Percentiles rank a stretch among this genome's conserved stretches.
Conservation (phyloP, 2,797 vertebrate species). For the Lagorchestes hirsutus region DNA sequence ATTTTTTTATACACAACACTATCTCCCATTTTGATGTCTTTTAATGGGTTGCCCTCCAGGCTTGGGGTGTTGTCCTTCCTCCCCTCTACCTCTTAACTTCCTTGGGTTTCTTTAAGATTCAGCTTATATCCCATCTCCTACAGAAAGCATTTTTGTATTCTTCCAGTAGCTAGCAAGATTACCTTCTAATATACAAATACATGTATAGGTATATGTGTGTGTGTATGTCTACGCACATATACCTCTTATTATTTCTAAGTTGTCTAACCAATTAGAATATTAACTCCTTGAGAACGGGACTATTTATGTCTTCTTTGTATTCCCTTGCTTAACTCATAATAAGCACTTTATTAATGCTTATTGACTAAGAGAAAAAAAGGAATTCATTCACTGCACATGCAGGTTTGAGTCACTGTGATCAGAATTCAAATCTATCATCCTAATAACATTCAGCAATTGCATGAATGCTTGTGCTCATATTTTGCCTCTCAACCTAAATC, state of each 20-base stretch:
- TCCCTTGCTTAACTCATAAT: too few relatives aligned
- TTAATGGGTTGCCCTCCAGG: not conserved
- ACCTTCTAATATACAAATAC: not conserved
- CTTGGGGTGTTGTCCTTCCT: not conserved
- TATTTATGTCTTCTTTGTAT: not conserved
- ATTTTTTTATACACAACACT: not conserved
- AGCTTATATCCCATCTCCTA: not conserved
- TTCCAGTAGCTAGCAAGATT: not conserved
- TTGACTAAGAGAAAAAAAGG: not conserved
- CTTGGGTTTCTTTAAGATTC: not conserved
- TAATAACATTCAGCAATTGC: not conserved
- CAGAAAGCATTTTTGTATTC: not conserved
- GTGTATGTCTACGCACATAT: too few relatives aligned
- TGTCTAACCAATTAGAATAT: not conserved
- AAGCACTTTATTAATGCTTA: not conserved
- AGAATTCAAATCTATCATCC: not conserved
- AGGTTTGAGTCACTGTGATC: not conserved
- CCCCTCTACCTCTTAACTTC: not conserved
- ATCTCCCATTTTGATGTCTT: not conserved
- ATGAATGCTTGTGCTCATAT: not conserved
- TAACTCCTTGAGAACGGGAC: not conserved
- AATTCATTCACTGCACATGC: not conserved
- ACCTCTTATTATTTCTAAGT: not conserved
- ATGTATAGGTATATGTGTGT: too few relatives aligned
- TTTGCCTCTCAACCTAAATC: not conserved